phyloP scores from a whole-genome alignment of 64 coral and sea anemone genomes.

The Acropora yongei region DNA sequence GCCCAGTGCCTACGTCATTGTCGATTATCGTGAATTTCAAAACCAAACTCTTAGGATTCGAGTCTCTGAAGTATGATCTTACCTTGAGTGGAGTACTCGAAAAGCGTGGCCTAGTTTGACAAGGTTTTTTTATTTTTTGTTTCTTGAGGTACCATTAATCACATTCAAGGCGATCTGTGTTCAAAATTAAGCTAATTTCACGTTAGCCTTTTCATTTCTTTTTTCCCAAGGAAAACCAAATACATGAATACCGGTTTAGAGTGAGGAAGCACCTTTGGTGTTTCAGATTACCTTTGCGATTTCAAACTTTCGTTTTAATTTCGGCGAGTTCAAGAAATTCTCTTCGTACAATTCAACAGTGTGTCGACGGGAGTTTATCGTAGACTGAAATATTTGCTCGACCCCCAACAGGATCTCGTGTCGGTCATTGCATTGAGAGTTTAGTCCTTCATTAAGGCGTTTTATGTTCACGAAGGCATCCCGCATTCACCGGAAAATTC shows the following conservation, averaged over 20 bases:
- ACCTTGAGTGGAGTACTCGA: background rate
- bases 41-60: conserved; percentile 30
- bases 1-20: background rate
- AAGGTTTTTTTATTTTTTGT: background rate
- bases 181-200: background rate
- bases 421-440: background rate
- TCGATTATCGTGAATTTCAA: conserved; percentile 13
- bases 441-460: conserved; percentile 4
- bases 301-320: background rate
- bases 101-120: background rate
- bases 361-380: background rate
- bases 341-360: conserved; percentile 1
- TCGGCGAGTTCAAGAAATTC: background rate
- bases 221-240: background rate
- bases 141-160: background rate
- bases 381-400: background rate
- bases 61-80: conserved; percentile 31
- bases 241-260: background rate
- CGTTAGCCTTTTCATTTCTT: conserved; percentile 8
- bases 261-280: background rate
- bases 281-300: background rate
- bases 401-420: background rate
- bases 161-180: background rate
- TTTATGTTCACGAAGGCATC: background rate
- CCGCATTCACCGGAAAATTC: background rate